Evolutionary conservation across 2,888 invertebrate genomes (phyloP).

Genomic region (Sarcophaga subvicina): DNA sequence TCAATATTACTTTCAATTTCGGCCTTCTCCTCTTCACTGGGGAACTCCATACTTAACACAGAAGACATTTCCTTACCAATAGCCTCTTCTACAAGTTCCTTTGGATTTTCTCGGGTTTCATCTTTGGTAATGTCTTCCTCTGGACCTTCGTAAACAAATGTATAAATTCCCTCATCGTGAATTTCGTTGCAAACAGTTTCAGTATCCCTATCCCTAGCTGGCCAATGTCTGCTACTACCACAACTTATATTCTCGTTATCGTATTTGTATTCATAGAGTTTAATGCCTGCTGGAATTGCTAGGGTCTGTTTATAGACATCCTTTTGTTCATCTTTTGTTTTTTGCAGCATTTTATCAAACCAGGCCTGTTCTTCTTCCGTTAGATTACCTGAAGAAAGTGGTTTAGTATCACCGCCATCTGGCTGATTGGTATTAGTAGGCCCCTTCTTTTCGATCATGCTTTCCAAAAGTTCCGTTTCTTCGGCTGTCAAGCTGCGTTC

Average conservation of each 20-base stretch:
- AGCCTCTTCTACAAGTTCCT: not conserved
- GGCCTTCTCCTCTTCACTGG: slow-evolving; percentile 56
- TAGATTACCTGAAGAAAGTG: not conserved
- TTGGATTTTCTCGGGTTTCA: not conserved
- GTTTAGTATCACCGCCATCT: too few relatives aligned
- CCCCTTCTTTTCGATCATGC: slow-evolving; percentile 57
- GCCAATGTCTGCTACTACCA: too few relatives aligned
- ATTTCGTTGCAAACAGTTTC: not conserved
- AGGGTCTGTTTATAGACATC: too few relatives aligned
- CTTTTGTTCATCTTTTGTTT: slow-evolving; percentile 57
- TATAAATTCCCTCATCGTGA: not conserved
- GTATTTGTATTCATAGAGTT: slow-evolving; percentile 57
- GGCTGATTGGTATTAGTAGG: too few relatives aligned
- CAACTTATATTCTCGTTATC: not conserved
- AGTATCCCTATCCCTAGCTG: not conserved
- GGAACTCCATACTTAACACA: not conserved
- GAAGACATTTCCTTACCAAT: not conserved
- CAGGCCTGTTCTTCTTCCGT: slow-evolving; percentile 61
- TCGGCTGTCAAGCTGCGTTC: slow-evolving; percentile 65
- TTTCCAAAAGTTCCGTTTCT: slow-evolving; percentile 69
- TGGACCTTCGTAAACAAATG: not conserved
- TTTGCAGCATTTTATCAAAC: slow-evolving; percentile 72
- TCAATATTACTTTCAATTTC: slow-evolving; percentile 53
- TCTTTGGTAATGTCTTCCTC: not conserved
- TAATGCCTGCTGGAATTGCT: slow-evolving; percentile 23